phyloP scores from a whole-genome alignment of 2,797 vertebrate species.

The Fistularia tabacaria region DNA sequence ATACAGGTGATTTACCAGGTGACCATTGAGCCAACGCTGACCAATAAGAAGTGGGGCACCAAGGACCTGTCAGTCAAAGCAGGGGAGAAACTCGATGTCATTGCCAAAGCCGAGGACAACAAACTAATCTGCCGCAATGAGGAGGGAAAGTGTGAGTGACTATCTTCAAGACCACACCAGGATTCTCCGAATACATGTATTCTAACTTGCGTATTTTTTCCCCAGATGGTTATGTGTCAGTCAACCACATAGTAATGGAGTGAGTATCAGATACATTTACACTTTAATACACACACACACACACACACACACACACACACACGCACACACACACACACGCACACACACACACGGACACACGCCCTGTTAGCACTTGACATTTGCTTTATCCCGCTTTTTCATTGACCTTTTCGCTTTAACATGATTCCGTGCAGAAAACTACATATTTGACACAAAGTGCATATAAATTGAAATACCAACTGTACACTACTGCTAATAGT shows the following conservation, averaged over 20 bases:
- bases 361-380: too few species aligned
- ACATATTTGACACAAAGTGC: too few species aligned
- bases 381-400: too few species aligned
- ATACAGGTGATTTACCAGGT: constrained; percentile 83
- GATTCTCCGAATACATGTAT: not conserved
- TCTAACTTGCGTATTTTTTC: constrained; percentile 41
- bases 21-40: constrained; percentile 62
- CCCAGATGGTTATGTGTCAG: constrained; percentile 87
- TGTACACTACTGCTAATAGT: too few species aligned
- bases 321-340: not conserved
- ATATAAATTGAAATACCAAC: too few species aligned
- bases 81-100: constrained; percentile 84
- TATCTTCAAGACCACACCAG: not conserved
- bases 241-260: constrained; percentile 74
- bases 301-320: constrained; percentile 3
- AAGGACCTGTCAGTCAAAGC: constrained; percentile 84
- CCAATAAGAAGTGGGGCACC: constrained; percentile 77
- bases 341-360: too few species aligned
- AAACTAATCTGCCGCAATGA: constrained; percentile 89
- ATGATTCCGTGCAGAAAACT: too few species aligned
- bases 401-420: too few species aligned
- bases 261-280: constrained; percentile 71
- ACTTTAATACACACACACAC: not conserved
- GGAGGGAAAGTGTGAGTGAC: constrained; percentile 90
- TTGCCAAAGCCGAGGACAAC: constrained; percentile 77